These are phyloP conservation scores for Pavo muticus DNA, from an alignment of 2,113 vertebrate genomes.

Conservation along the genomic window DNA sequence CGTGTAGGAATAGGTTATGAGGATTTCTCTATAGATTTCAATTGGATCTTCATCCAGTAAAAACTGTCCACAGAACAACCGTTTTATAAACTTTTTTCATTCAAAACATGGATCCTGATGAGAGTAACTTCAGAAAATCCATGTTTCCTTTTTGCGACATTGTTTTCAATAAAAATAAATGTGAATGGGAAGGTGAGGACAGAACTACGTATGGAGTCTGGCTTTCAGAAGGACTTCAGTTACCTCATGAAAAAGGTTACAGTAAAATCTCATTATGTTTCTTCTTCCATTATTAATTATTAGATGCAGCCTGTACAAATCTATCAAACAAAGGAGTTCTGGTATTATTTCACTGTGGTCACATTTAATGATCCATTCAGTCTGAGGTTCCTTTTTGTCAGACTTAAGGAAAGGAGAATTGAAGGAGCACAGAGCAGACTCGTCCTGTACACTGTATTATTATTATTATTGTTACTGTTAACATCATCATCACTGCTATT, in stretches of 20 bases:
- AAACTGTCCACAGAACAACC: neutral
- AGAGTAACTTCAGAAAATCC: neutral
- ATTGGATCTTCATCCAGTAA: neutral
- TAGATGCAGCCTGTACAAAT: neutral
- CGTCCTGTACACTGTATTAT: neutral
- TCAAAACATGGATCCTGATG: neutral
- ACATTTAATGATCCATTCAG: neutral
- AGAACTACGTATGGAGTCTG: neutral
- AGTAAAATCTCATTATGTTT: neutral
- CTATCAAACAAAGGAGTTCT: neutral
- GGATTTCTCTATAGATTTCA: slow-evolving; percentile 15
- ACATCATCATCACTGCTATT: neutral
- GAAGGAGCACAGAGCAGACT: neutral
- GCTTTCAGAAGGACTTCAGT: neutral
- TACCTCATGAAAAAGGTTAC: neutral
- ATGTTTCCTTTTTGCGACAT: neutral
- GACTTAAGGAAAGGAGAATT: neutral
- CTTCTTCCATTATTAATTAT: neutral
- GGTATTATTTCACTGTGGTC: neutral
- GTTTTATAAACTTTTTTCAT: neutral
- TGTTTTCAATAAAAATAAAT: neutral
- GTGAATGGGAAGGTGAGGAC: neutral
- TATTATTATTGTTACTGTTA: neutral
- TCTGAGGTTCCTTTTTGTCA: neutral
- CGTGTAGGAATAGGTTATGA: neutral